Evolutionary conservation across 2,113 vertebrate genomes (phyloP).

Genomic region (Aptenodytes patagonicus): DNA sequence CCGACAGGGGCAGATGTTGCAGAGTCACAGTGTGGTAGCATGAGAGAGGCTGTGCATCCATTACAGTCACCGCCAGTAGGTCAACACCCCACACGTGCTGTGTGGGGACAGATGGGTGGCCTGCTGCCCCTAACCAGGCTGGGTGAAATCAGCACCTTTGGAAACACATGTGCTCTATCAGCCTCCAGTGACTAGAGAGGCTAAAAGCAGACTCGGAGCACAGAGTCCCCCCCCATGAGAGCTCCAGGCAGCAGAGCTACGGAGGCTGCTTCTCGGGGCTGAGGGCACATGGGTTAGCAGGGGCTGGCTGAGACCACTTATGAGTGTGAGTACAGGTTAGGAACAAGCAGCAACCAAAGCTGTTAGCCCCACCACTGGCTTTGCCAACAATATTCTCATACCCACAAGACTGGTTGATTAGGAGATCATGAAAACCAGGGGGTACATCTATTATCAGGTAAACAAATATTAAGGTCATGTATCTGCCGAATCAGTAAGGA

Average conservation of each 20-base stretch:
- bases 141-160: background rate
- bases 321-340: background rate
- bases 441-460: background rate
- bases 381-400: background rate
- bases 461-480: background rate
- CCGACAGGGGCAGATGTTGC: accelerated
- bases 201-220: background rate
- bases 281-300: background rate
- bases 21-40: background rate
- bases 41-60: background rate
- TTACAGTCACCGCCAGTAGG: background rate
- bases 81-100: background rate
- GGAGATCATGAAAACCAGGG: background rate
- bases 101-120: too few species aligned
- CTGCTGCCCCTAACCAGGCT: background rate
- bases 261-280: background rate
- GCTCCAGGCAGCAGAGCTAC: background rate
- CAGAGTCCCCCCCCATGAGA: accelerated
- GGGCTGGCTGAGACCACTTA: background rate
- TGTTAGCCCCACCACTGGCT: background rate
- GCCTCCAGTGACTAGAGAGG: background rate
- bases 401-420: background rate
- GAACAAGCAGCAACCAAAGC: background rate
- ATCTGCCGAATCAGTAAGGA: background rate
- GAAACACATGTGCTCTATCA: background rate